Base-by-base conservation (phyloP, 2,113 vertebrate genomes). In the Bambusicola thoracicus region DNA sequence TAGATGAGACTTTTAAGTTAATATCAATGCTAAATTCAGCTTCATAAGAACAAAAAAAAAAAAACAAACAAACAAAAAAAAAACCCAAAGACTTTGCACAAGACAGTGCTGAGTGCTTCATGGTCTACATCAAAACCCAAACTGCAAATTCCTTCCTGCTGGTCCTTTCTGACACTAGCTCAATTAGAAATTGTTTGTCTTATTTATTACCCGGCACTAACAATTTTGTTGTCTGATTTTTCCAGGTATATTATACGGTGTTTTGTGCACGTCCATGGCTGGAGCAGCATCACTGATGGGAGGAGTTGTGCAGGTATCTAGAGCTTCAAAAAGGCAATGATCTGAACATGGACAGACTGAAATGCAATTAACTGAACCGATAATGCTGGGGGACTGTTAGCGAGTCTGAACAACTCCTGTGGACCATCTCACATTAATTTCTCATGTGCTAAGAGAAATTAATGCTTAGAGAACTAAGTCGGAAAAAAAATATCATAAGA, bases 211-310 rank as follows among this genome's bases (percentile, higher is more conserved):
- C 13, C 30, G 76, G 30, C 16, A 22, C 66, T 62, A 58, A 84
- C 40, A 61, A 51, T 4, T 11, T 81, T 0, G 0, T 20, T 76
- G 5, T 16, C 65, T 75, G 20, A 22, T 89, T 48, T 89, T 90
- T 95, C 19, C 79, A 99, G 98, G 98, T 97, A 40, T 98, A 14
- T 14, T 98, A 10, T 99, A 98, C 12, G 98, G 98, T 0, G 10
- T 96, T 16, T 49, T 98, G 13, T 99, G 98, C 89, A 98, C 98
- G 7, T 95, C 94, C 1, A 99, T 99, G 98, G 98, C 98, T 13
- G 98, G 97, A 65, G 98, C 94, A 61, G 98, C 98, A 5, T 98
- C 98, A 0, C 78, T 98, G 56, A 94, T 99, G 97, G 98, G 98
- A 56, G 95, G 97, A 38, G 88, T 99, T 13, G 90, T 98, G 11